Evolutionary conservation across 2,113 vertebrate genomes (phyloP), one percentile per base, ranked within the genome.

Genomic region (Sphaerodactylus townsendi): DNA sequence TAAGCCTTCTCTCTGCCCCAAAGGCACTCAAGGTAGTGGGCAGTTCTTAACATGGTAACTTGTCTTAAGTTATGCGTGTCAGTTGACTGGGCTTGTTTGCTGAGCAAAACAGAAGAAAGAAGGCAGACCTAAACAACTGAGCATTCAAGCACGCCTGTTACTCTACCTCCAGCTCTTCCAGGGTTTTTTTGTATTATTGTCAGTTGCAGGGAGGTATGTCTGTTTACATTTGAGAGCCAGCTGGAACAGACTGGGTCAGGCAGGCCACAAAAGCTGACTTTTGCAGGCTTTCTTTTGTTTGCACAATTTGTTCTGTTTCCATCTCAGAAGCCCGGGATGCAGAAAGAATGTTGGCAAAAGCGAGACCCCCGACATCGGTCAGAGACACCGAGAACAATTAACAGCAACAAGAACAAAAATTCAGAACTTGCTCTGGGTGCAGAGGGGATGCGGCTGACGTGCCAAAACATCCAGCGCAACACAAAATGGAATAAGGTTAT

Each of bases 321-420:
- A 35, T 56, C 23, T 0, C 74, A 70, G 62, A 72, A 78, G 19
- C 21, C 3, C 70, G 73, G 10, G 21, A 77, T 8, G 77, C 75
- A 66, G 73, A 77, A 84, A 70, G 65, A 84, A 84, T 56, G 28
- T 33, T 77, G 82, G 74, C 74, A 77, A 44, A n/a, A 65, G n/a
- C 35, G 41, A 50, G 30, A 25, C 28, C 13, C 23, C 11, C 37
- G 3, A 62, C 59, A 62, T 17, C 13, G 33, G 8, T 33, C 10
- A 64, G 46, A 21, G 39, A 33, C 64, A 70, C 35, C 10, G 14
- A 23, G 82, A 70, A 74, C 68, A 69, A 84, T 77, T 69, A 84
- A 25, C 37, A 84, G 74, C 41, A 68, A 64, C 2, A 19, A 69
- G 64, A 84, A 77, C 48, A 70, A 84, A 39, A 44, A 15, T 33